These are phyloP conservation scores for Lithophane leautieri DNA, from an alignment of 2,888 invertebrate genomes.

Conservation along the genomic window DNA sequence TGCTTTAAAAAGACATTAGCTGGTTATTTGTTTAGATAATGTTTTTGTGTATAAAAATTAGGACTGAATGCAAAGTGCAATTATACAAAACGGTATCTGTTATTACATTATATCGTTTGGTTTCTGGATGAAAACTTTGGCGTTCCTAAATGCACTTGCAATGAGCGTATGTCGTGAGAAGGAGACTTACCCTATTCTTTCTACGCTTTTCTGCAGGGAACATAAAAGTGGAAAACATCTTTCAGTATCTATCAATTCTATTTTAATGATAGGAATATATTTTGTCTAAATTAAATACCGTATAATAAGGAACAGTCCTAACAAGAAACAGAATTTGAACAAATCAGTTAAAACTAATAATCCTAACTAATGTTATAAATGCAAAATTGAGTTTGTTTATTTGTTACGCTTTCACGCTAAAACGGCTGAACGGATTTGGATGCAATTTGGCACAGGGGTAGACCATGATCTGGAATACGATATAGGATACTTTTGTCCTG, in stretches of 20 bases:
- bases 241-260: background rate
- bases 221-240: background rate
- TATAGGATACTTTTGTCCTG: too few species aligned
- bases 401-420: too few species aligned
- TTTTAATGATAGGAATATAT: background rate
- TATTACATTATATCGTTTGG: background rate
- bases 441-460: too few species aligned
- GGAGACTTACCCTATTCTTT: background rate
- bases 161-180: background rate
- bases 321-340: background rate
- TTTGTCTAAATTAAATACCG: background rate
- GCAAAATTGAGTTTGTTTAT: too few species aligned
- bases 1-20: background rate
- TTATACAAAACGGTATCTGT: background rate
- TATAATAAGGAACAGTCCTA: background rate
- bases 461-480: too few species aligned
- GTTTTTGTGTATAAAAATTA: background rate
- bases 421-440: too few species aligned
- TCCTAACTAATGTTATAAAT: too few species aligned
- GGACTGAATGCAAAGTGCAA: background rate
- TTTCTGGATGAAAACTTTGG: background rate
- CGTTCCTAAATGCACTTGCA: background rate
- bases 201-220: background rate
- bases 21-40: background rate
- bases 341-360: background rate